Percentiles rank a stretch among this genome's conserved stretches.
phyloP scores from a whole-genome alignment of 2,888 invertebrate species.

The Drosophila neoperkinsi region DNA sequence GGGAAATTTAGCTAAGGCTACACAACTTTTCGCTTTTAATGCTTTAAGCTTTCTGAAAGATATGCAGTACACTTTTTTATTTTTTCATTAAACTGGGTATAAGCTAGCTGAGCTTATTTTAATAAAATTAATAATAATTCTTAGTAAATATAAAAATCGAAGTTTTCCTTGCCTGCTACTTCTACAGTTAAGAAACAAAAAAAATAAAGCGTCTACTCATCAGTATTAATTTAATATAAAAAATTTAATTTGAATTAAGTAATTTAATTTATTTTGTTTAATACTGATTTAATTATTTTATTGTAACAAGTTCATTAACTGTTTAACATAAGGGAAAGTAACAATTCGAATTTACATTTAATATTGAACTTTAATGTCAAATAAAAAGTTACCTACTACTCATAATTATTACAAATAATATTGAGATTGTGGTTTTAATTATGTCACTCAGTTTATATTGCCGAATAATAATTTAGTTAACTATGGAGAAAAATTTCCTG shows the following conservation, averaged over 20 bases:
- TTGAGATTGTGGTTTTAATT: background rate
- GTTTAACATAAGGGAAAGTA: background rate
- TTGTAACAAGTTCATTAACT: too few species aligned
- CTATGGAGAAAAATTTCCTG: background rate
- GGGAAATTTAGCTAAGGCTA: conserved; percentile 43
- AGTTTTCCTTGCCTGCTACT: too few species aligned
- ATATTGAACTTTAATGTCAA: background rate
- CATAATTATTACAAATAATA: background rate
- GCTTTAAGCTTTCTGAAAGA: conserved; percentile 10
- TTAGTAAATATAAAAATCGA: too few species aligned
- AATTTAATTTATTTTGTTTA: background rate
- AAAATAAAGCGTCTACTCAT: background rate
- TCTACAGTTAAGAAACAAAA: background rate
- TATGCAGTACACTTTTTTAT: background rate
- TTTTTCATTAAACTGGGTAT: too few species aligned
- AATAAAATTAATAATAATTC: too few species aligned
- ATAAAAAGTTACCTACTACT: background rate
- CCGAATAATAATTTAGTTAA: background rate
- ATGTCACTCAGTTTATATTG: background rate
- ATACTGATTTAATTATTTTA: background rate
- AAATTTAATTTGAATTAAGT: background rate
- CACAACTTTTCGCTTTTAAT: conserved; percentile 12
- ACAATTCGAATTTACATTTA: background rate
- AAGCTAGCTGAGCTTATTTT: background rate
- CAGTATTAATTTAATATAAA: background rate